Base-by-base conservation (phyloP, 1,140 invertebrate species). In the Leptinotarsa texana region DNA sequence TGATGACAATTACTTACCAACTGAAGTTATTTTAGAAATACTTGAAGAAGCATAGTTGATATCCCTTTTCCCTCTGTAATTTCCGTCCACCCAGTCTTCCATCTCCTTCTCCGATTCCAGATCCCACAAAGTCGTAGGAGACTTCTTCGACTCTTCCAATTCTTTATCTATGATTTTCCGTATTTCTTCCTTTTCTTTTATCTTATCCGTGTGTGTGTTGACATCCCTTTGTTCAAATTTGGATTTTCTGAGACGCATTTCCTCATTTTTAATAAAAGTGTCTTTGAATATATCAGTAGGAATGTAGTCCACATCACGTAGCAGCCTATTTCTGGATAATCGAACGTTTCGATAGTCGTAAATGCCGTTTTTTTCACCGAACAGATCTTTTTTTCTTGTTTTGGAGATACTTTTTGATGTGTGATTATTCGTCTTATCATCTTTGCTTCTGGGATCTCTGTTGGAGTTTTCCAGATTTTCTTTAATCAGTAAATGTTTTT, bases 31-130 rank as follows among this genome's bases (percentile, higher is more conserved):
- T 78, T 79, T 83, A 5, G 80, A 76, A 33, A 76, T 72, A 72
- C 78, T 81, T 48, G 49, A 65, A 27, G 80, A 72, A 47, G 69
- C 77, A 13, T 33, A 69, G 57, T 78, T 78, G 47, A 72, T 63
- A 49, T 78, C 69, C 57, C 84, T 77, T 75, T 84, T 85, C 18
- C 76, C 78, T 57, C 83, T 77, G 74, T 78, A 84, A 63, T 80
- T 78, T 74, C 77, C 80, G 63, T 84, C 78, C 42, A 83, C 74
- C 65, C 79, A 76, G 74, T 85, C 84, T 69, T 81, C 69, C 62
- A 82, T 68, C 72, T 85, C 84, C 63, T 83, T 84, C 72, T 85
- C 84, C 4, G 79, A 83, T 75, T 85, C 84, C 22, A 85, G 80
- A 77, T 85, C 82, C 84, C 84, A 85, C 11, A 85, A 74, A 78